A percentile compares a stretch with the other conserved stretches of the same genome.
Evolutionary conservation across 2,797 vertebrate genomes (phyloP).

Genomic region (Tenualosa ilisha): DNA sequence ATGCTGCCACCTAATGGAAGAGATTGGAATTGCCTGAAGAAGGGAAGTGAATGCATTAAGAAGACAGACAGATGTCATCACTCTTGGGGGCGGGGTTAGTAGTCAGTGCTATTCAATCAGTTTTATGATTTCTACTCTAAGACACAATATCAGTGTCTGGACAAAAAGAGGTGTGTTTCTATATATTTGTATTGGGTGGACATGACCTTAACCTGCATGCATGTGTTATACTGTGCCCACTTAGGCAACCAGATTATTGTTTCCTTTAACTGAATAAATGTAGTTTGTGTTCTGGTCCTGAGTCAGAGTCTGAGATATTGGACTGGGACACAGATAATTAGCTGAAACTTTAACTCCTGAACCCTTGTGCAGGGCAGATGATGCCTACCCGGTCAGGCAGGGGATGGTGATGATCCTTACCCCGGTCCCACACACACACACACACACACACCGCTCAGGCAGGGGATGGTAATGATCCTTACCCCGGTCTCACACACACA

Average conservation of each 20-base stretch:
- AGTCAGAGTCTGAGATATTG: neutral
- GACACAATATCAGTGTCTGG: neutral
- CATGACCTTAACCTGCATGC: neutral
- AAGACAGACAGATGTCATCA: too few relatives aligned
- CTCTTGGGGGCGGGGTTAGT: too few relatives aligned
- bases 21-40: neutral
- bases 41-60: neutral
- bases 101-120: slow-evolving; percentile 19
- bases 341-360: neutral
- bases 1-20: neutral
- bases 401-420: too few relatives aligned
- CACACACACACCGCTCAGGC: too few relatives aligned
- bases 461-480: too few relatives aligned
- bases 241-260: neutral
- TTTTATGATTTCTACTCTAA: slow-evolving; percentile 23
- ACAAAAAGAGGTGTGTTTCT: too few relatives aligned
- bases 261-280: neutral
- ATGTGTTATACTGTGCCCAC: neutral
- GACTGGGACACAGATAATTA: neutral
- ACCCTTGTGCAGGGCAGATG: too few relatives aligned
- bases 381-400: too few relatives aligned
- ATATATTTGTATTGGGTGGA: neutral
- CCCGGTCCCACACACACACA: too few relatives aligned
- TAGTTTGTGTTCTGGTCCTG: neutral
- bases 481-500: too few relatives aligned